phyloP scores from a whole-genome alignment of 2,797 vertebrate species.

The Acanthiza pusilla region DNA sequence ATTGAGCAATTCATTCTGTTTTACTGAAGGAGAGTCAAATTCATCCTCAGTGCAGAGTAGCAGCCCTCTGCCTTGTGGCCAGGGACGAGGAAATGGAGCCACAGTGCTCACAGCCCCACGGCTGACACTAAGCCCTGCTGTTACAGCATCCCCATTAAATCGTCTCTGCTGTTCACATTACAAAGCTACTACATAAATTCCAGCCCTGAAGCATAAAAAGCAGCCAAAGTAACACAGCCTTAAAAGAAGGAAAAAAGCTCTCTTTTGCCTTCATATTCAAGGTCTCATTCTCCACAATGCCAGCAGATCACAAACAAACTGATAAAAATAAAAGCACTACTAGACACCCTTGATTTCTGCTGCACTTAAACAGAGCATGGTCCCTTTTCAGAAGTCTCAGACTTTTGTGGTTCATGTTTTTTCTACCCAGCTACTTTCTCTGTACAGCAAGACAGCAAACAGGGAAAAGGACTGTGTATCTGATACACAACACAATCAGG shows the following conservation, averaged over 20 bases:
- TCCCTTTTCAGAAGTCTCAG: not conserved
- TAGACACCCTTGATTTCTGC: not conserved
- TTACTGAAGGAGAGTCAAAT: not conserved
- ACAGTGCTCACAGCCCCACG: not conserved
- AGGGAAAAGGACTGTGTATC: not conserved
- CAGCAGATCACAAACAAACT: not conserved
- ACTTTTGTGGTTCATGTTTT: not conserved
- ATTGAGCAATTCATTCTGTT: not conserved
- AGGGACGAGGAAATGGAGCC: not conserved
- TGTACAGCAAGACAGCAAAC: not conserved
- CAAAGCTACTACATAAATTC: not conserved
- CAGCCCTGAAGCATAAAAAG: not conserved
- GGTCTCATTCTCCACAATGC: not conserved
- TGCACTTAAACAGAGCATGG: not conserved
- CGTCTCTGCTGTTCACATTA: not conserved
- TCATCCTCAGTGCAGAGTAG: not conserved
- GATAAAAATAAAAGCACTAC: not conserved
- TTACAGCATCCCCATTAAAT: not conserved
- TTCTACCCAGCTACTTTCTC: not conserved
- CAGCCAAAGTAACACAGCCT: not conserved
- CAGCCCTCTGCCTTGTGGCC: not conserved
- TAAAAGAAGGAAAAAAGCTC: not conserved
- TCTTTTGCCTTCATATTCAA: not conserved
- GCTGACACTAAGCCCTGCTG: not conserved
- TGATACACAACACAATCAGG: not conserved